A percentile compares a stretch with the other conserved stretches of the same genome.
Conservation (phyloP, 2,113 vertebrate genomes). For the Colius striatus region DNA sequence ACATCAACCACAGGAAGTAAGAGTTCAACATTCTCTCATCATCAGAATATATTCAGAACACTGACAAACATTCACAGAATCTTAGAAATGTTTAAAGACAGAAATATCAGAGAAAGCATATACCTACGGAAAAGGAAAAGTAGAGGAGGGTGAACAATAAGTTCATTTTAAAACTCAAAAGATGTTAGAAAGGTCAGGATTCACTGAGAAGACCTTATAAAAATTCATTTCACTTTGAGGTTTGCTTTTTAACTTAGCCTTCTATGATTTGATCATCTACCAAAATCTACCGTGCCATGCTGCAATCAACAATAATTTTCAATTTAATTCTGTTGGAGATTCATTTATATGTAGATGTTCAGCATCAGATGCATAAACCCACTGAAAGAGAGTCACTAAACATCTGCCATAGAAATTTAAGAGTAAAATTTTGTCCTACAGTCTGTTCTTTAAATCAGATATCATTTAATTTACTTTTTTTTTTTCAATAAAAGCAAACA, state of each 20-base stretch:
- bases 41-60: neutral
- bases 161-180: neutral
- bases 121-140: neutral
- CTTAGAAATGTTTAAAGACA: neutral
- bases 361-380: neutral
- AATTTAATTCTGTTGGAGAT: constrained; percentile 29
- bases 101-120: neutral
- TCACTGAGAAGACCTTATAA: neutral
- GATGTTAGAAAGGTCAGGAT: neutral
- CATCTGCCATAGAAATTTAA: constrained; percentile 17
- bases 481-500: neutral
- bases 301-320: constrained; percentile 3
- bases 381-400: constrained; percentile 20
- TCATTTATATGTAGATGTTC: constrained; percentile 49
- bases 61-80: neutral
- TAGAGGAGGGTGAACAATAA: neutral
- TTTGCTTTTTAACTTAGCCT: neutral
- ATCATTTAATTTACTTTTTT: neutral
- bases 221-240: neutral
- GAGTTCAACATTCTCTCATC: neutral
- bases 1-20: neutral
- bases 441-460: neutral
- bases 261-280: constrained; percentile 5
- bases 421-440: neutral
- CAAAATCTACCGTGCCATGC: neutral